Base-by-base conservation (phyloP, 2,888 invertebrate genomes). In the Apamea sordens region DNA sequence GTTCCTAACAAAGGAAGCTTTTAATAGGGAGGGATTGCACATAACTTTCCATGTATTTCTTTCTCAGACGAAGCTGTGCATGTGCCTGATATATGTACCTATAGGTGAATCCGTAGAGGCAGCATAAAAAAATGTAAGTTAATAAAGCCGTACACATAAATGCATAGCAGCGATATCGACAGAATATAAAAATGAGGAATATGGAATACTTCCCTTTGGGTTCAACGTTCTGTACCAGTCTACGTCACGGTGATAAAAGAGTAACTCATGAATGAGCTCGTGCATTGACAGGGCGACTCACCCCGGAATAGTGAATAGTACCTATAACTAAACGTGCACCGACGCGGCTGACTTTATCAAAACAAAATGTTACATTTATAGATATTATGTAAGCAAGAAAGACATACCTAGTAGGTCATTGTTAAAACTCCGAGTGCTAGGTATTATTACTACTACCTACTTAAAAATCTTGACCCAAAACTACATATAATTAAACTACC, bases 241-340 rank as follows among this genome's bases (percentile, higher is more conserved):
- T 92, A 95, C 95, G 95, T 95, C 95, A 95, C 91, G 93, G 91
- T 92, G 96, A 96, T 96, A 96, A 96, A 95, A 94, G 92, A 93
- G 90, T 92, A 92, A 92, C 92, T 94, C 92, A 93, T 95, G 95
- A 95, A 94, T 94, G 94, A 93, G 92, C 91, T 91, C 94, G 95
- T 92, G 89, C 95, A 94, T 94, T 95, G 96, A 94, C 95, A 94
- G 94, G 94, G 93, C 93, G 91, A 93, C 91, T 94, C 94, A 94
- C 94, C 95, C 95, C 94, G 93, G 93, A 92, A 92, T 92, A 90
- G 89, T 89, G 71, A 64, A 63, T 63, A n/a, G 71, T 70, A 70
- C 50, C 63, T 50, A 89, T 70, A 88, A 83, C 89, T 84, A 85
- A 91, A 85, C 89, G 87, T 79, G 85, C 80, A 79, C 89, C 88